Evolutionary conservation across 2,888 invertebrate genomes (phyloP).

Genomic region (Calameuta idolon): DNA sequence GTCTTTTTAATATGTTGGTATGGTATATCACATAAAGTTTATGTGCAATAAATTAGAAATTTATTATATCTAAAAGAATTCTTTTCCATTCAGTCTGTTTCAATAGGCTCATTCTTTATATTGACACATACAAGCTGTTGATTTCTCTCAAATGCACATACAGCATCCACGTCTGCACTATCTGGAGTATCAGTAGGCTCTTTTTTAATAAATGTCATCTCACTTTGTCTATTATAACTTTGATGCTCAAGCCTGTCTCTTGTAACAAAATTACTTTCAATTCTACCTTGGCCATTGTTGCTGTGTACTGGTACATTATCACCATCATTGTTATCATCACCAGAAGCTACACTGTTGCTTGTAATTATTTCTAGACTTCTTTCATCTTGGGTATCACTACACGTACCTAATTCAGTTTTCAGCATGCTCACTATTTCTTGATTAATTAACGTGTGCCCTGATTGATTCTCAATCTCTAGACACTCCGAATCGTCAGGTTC

Average conservation of each 20-base stretch:
- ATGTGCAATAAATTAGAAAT: constrained; percentile 5
- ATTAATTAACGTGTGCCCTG: constrained; percentile 4
- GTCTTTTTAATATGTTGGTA: not conserved
- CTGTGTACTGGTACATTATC: not conserved
- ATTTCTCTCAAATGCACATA: not conserved
- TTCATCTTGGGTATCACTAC: not conserved
- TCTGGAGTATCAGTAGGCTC: not conserved
- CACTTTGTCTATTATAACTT: not conserved
- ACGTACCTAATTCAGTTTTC: constrained; percentile 4
- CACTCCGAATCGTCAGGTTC: not conserved
- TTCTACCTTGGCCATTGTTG: not conserved
- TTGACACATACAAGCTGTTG: not conserved
- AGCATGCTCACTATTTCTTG: constrained; percentile 7
- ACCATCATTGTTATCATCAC: not conserved
- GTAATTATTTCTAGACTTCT: not conserved
- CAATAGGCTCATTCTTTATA: not conserved
- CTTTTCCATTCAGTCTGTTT: constrained; percentile 1
- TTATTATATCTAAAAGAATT: not conserved
- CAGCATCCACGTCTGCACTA: not conserved
- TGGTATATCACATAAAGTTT: not conserved
- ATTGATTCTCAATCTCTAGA: not conserved
- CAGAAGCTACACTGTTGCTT: not conserved
- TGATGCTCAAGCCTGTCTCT: not conserved
- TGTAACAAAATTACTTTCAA: not conserved
- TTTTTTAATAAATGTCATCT: not conserved